Evolutionary conservation across 2,797 vertebrate genomes (phyloP), one percentile per base, ranked within the genome.

Genomic region (Melanotaenia nigrans): DNA sequence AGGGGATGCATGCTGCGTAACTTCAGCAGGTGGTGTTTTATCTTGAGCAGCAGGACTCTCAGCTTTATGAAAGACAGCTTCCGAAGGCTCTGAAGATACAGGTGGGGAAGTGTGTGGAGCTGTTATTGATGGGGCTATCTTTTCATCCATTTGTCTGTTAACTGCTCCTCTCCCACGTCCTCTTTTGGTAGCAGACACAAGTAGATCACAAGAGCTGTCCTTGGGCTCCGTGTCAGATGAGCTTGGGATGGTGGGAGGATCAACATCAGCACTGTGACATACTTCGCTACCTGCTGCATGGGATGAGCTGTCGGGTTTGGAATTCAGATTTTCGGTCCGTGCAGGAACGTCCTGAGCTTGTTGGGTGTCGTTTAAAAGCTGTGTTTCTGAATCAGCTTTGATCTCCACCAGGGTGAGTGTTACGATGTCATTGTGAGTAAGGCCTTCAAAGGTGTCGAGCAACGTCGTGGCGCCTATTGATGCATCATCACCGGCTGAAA

Each of bases 341-440:
- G 30, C 28, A 35, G 76, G 7, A 60, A 30, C 1, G 13, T 24
- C 40, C 8, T 13, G 18, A 2, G 28, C 58, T 38, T 35, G 70
- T 6, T 83, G 10, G 1, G 1, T 0, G 11, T 61, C 58, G 1
- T 67, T 65, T 12, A 79, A 14, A 0, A 33, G 83, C 57, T 85
- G 79, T 61, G 33, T 80, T 56, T 88, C 83, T 0, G 74, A 61
- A 60, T 90, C 89, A 11, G 59, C 54, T 0, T 87, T 87, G 38
- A 93, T 24, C 72, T 95, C 95, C 76, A 94, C 90, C 62, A 96
- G 83, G 0, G 94, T 95, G 74, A 96, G 91, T 0, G 94, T 95
- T 58, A 96, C 65, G 28, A 94, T 86, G 87, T 95, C 94, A 40
- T 63, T 61, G 3, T 88, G 87, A 18, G 85, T 80, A 65, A 95